phyloP scores from a whole-genome alignment of 2,888 invertebrate genomes.

The Homarus gammarus region DNA sequence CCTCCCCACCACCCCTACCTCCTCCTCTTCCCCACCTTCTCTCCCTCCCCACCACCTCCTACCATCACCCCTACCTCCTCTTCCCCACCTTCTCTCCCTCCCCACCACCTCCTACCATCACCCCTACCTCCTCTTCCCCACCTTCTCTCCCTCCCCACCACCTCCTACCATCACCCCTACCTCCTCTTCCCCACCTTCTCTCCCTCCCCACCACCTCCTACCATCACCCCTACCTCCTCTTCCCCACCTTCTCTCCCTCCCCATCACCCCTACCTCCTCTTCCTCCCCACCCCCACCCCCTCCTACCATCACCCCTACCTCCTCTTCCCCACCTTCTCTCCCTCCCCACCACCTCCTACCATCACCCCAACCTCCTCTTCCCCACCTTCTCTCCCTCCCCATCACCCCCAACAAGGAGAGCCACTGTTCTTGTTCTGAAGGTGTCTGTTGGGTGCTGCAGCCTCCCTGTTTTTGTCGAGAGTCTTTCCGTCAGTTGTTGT shows the following conservation, averaged over 20 bases:
- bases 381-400: not conserved
- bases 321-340: too few species aligned
- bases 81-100: not conserved
- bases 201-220: not conserved
- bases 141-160: not conserved
- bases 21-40: too few species aligned
- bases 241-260: not conserved
- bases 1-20: not conserved
- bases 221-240: not conserved
- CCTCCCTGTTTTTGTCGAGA: not conserved
- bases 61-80: not conserved
- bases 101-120: not conserved
- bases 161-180: not conserved
- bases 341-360: not conserved
- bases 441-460: not conserved
- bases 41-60: too few species aligned
- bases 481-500: not conserved
- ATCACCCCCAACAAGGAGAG: not conserved
- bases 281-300: not conserved
- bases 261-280: conserved; percentile 8
- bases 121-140: conserved; percentile 1
- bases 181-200: not conserved
- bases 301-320: too few species aligned
- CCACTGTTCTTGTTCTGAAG: conserved; percentile 5
- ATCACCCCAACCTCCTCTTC: not conserved